Percentiles rank a stretch among this genome's conserved stretches.
These are phyloP conservation scores for Idaea dimidiata DNA, from an alignment of 2,888 invertebrate species.

Conservation along the genomic window DNA sequence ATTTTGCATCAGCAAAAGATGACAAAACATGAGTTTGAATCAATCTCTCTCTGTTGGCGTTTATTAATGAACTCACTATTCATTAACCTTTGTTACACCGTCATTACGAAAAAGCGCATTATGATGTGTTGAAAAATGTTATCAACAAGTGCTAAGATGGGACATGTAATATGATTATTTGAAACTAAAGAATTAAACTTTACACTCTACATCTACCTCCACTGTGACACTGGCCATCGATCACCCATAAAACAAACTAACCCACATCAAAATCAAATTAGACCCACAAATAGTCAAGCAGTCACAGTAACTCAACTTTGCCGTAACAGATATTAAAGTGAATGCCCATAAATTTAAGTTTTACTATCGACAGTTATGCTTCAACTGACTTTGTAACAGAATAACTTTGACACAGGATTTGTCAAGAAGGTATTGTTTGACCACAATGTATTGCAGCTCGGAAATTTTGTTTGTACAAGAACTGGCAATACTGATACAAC, in stretches of 20 bases:
- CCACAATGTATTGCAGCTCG: neutral
- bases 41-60: too few relatives aligned
- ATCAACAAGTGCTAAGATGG: too few relatives aligned
- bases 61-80: too few relatives aligned
- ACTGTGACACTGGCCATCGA: neutral
- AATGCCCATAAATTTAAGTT: neutral
- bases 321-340: neutral
- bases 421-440: slow-evolving; percentile 19
- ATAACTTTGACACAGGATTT: slow-evolving; percentile 18
- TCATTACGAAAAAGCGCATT: too few relatives aligned
- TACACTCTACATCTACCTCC: neutral
- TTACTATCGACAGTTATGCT: slow-evolving; percentile 10
- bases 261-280: neutral
- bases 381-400: slow-evolving; percentile 14
- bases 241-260: neutral
- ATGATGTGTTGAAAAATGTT: too few relatives aligned
- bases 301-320: neutral
- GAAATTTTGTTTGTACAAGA: neutral
- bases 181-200: neutral
- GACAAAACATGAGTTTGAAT: too few relatives aligned
- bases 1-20: too few relatives aligned
- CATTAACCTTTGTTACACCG: too few relatives aligned
- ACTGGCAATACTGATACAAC: too few relatives aligned
- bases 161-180: too few relatives aligned
- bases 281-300: neutral